phyloP scores from a whole-genome alignment of 2,888 invertebrate genomes.

The Dascillus cervinus region DNA sequence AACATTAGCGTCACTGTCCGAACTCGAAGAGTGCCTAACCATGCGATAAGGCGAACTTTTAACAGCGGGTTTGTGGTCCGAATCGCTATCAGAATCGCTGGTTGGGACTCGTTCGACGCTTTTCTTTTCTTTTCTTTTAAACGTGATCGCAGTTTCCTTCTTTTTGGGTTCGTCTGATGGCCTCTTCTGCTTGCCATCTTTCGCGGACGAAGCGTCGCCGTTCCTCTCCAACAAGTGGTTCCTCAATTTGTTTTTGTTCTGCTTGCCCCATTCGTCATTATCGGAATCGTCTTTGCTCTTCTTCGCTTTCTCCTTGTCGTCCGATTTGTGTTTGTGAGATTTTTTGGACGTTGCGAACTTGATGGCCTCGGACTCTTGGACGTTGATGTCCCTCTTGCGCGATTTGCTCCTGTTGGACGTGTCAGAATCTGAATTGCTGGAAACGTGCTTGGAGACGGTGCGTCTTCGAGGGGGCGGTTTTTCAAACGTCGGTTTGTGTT shows the following conservation, averaged over 20 bases:
- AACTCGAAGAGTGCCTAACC: constrained; percentile 22
- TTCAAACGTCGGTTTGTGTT: constrained; percentile 25
- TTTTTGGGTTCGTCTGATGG: constrained; percentile 26
- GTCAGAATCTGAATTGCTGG: constrained; percentile 23
- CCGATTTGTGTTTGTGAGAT: constrained; percentile 23
- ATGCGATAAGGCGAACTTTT: constrained; percentile 13
- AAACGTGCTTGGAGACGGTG: constrained; percentile 25
- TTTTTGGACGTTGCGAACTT: constrained; percentile 22
- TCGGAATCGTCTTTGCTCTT: constrained; percentile 28
- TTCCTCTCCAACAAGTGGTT: constrained; percentile 16
- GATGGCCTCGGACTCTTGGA: constrained; percentile 22
- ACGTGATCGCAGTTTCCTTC: constrained; percentile 31
- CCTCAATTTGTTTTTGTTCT: constrained; percentile 28
- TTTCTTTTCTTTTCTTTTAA: constrained; percentile 39
- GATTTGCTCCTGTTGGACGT: constrained; percentile 21
- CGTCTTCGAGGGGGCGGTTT: constrained; percentile 28
- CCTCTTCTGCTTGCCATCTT: constrained; percentile 21
- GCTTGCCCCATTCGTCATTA: constrained; percentile 34
- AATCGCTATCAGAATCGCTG: constrained; percentile 38
- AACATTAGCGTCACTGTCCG: constrained; percentile 22
- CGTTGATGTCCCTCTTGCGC: constrained; percentile 15
- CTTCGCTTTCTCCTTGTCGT: constrained; percentile 19
- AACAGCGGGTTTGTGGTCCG: constrained; percentile 27
- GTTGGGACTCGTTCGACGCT: constrained; percentile 30
- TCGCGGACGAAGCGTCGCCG: constrained; percentile 9